Evolutionary conservation across 2,797 vertebrate species (phyloP).

Genomic region (Echeneis naucrates): DNA sequence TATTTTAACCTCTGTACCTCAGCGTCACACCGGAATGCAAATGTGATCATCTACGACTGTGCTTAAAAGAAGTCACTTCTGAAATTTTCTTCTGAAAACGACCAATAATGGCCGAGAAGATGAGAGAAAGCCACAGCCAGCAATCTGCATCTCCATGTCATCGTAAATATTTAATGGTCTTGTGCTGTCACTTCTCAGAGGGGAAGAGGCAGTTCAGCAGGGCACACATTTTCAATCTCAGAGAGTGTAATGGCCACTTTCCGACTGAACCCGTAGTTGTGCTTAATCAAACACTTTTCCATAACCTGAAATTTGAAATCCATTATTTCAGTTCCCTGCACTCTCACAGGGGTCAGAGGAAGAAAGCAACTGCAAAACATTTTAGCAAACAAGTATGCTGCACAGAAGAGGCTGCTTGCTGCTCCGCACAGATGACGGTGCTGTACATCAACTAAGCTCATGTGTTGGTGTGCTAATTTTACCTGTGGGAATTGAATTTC

Average conservation of each 20-base stretch:
- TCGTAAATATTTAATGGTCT: constrained; percentile 73
- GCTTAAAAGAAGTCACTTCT: constrained; percentile 26
- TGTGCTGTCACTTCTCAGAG: constrained; percentile 53
- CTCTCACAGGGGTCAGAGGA: constrained; percentile 1
- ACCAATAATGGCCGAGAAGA: constrained; percentile 41
- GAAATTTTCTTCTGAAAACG: constrained; percentile 27
- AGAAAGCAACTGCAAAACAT: not conserved
- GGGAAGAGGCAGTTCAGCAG: constrained; percentile 37
- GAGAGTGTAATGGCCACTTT: constrained; percentile 46
- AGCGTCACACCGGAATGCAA: not conserved
- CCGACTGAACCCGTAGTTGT: constrained; percentile 24
- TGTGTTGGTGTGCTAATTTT: not conserved
- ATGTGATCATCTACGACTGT: not conserved
- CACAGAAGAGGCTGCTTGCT: not conserved
- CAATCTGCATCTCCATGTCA: constrained; percentile 56
- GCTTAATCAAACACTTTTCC: constrained; percentile 43
- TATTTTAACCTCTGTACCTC: not conserved
- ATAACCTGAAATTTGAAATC: constrained; percentile 40
- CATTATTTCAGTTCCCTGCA: constrained; percentile 13
- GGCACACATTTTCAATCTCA: constrained; percentile 26
- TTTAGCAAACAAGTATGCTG: not conserved
- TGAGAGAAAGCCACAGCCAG: constrained; percentile 59
- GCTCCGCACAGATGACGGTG: constrained; percentile 1
- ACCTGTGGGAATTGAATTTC: constrained; percentile 31
- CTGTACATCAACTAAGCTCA: not conserved